Conservation (phyloP, 2,797 vertebrate genomes). For the Sphenodon punctatus region DNA sequence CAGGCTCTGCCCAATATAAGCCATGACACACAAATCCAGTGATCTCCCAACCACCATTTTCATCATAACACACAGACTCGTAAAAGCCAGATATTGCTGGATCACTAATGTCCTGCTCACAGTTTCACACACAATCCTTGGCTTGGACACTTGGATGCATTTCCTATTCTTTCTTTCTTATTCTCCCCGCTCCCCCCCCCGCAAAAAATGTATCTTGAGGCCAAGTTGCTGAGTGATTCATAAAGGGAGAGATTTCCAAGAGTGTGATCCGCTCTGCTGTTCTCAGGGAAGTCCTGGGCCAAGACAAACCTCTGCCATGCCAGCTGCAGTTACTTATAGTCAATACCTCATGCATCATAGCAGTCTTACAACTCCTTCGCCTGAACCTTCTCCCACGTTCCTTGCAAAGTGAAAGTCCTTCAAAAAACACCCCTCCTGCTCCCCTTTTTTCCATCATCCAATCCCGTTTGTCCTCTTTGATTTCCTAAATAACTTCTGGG, state of each 20-base stretch:
- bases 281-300: constrained; percentile 72
- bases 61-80: too few species aligned
- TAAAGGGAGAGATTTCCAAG: constrained; percentile 71
- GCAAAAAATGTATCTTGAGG: constrained; percentile 52
- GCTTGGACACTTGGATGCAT: constrained; percentile 49
- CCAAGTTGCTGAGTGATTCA: constrained; percentile 68
- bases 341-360: constrained; percentile 37
- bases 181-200: neutral
- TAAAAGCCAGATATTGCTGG: neutral
- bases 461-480: neutral
- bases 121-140: constrained; percentile 57
- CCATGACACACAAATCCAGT: neutral
- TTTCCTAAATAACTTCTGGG: neutral
- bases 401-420: constrained; percentile 3
- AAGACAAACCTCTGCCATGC: constrained; percentile 64
- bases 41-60: neutral
- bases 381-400: constrained; percentile 28
- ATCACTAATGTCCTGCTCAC: constrained; percentile 36
- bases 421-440: neutral
- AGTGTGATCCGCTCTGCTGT: constrained; percentile 65
- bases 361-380: constrained; percentile 9
- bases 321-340: constrained; percentile 62
- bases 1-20: neutral
- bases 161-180: constrained; percentile 2
- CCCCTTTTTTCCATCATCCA: neutral